Percentiles rank a stretch among this genome's conserved stretches.
These are phyloP conservation scores for Procambarus clarkii DNA, from an alignment of 1,140 invertebrate genomes.

Conservation along the genomic window DNA sequence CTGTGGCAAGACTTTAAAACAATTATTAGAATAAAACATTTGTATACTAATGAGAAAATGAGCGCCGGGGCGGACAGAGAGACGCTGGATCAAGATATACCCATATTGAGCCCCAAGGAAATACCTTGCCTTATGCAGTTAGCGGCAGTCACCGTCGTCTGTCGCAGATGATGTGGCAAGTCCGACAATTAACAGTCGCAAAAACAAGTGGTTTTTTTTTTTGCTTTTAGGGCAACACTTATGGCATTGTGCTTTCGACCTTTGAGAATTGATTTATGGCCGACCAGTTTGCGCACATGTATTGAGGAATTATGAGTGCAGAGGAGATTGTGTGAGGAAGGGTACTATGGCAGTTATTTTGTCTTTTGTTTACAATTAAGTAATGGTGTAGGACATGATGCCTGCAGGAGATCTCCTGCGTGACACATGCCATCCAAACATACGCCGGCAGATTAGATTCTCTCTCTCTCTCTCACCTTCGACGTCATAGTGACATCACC, in stretches of 20 bases:
- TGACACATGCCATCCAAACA: conserved; percentile 42
- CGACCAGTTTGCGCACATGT: no score
- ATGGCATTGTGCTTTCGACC: neutral
- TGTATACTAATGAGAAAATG: no score
- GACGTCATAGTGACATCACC: conserved; percentile 67
- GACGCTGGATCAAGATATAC: no score
- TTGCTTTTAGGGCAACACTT: neutral
- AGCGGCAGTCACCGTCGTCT: neutral
- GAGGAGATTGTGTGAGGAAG: neutral
- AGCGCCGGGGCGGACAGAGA: no score
- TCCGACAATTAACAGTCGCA: neutral
- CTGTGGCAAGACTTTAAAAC: no score
- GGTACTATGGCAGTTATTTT: neutral
- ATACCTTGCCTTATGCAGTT: neutral
- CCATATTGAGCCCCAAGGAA: no score
- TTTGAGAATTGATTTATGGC: neutral
- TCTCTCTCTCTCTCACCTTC: conserved; percentile 24
- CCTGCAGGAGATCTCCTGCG: no score
- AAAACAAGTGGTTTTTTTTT: neutral
- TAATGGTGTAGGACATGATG: neutral
- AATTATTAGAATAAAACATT: no score
- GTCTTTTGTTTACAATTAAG: neutral
- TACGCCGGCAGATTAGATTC: conserved; percentile 18
- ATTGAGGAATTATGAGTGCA: neutral
- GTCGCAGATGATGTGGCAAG: neutral